These are phyloP conservation scores for Psammodynastes pulverulentus DNA, from an alignment of 2,113 vertebrate species.

Conservation along the genomic window DNA sequence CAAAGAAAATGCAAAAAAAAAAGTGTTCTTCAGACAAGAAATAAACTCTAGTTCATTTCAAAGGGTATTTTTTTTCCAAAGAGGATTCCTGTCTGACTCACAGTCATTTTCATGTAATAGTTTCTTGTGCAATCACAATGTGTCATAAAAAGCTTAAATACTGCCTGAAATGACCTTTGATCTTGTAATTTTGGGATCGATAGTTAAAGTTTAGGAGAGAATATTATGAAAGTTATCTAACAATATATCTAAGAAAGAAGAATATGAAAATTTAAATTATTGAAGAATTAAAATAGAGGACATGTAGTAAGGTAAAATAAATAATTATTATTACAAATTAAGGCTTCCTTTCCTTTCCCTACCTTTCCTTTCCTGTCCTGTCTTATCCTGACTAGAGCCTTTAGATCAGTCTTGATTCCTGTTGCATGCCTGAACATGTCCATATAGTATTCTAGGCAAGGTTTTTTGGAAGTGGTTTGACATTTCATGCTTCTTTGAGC, in stretches of 20 bases:
- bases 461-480: neutral
- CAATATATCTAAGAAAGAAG: neutral
- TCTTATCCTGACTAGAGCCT: neutral
- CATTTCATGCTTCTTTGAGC: neutral
- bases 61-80: constrained; percentile 47
- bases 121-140: constrained; percentile 40
- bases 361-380: neutral
- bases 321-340: neutral
- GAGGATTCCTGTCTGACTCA: constrained; percentile 58
- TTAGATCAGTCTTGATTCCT: neutral
- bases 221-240: constrained; percentile 2
- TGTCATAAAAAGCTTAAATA: constrained; percentile 39
- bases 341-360: neutral
- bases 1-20: constrained; percentile 56
- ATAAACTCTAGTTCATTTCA: constrained; percentile 51
- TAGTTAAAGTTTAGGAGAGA: constrained; percentile 25
- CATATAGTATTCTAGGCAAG: neutral
- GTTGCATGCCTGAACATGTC: neutral
- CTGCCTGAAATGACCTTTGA: constrained; percentile 46
- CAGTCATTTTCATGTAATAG: constrained; percentile 50
- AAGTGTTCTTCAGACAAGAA: constrained; percentile 58
- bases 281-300: neutral
- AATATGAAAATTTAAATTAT: neutral
- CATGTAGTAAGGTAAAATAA: neutral
- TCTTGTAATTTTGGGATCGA: constrained; percentile 47